These are phyloP conservation scores for Himalopsyche kuldschensis DNA, from an alignment of 2,888 invertebrate species.

Conservation along the genomic window DNA sequence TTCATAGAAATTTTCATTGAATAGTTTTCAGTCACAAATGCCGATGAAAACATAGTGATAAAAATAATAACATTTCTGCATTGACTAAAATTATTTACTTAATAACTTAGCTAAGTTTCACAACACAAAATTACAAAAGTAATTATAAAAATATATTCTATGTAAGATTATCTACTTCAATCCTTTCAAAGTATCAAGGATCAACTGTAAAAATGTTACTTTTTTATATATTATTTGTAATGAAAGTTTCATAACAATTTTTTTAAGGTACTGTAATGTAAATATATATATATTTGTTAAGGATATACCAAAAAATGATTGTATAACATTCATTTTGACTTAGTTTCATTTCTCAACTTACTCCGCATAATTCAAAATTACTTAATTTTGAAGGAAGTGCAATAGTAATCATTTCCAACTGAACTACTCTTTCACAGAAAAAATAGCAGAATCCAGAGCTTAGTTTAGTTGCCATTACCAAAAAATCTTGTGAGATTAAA, in stretches of 20 bases:
- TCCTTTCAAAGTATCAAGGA: not conserved
- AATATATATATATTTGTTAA: not conserved
- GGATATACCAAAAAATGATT: not conserved
- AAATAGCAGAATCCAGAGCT: not conserved
- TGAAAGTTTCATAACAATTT: not conserved
- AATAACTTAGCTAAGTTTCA: not conserved
- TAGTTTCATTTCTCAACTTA: not conserved
- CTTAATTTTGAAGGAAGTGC: not conserved
- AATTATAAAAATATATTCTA: not conserved
- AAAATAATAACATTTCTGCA: not conserved
- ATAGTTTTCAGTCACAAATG: not conserved
- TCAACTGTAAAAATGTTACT: not conserved
- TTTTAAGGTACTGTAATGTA: not conserved
- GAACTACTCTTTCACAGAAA: not conserved
- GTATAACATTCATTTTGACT: conserved; percentile 1
- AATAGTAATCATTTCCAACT: not conserved
- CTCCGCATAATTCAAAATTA: not conserved
- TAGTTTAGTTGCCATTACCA: not conserved
- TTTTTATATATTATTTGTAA: not conserved
- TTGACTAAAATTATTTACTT: not conserved
- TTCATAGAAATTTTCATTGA: conserved; percentile 30
- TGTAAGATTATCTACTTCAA: not conserved
- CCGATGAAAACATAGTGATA: not conserved
- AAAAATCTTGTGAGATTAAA: not conserved
- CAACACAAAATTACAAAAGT: conserved; percentile 1